Evolutionary conservation across 2,888 invertebrate genomes (phyloP).

Genomic region (Pyrochroa serraticornis): DNA sequence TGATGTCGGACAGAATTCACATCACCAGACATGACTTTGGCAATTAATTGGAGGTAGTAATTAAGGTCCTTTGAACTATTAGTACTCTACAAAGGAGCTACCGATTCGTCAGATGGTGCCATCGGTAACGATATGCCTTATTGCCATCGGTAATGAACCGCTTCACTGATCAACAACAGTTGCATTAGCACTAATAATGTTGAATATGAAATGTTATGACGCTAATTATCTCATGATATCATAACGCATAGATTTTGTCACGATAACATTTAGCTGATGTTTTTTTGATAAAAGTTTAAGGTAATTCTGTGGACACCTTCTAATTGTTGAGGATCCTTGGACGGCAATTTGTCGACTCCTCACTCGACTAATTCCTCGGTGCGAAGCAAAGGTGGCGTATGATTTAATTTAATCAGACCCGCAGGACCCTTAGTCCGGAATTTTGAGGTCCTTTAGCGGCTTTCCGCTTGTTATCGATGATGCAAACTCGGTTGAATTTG

Average conservation of each 20-base stretch:
- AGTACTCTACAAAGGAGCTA: constrained; percentile 18
- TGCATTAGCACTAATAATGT: constrained; percentile 11
- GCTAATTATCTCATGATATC: constrained; percentile 1
- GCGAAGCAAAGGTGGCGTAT: constrained; percentile 20
- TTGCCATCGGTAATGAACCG: constrained; percentile 18
- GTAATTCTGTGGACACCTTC: too few species aligned
- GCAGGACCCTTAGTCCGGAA: constrained; percentile 8
- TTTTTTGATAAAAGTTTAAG: too few species aligned
- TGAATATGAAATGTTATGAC: constrained; percentile 6
- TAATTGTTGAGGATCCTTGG: not conserved
- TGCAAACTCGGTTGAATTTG: too few species aligned
- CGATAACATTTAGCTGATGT: too few species aligned
- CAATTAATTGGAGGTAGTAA: constrained; percentile 28
- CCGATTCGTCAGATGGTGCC: constrained; percentile 14
- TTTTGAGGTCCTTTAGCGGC: too few species aligned
- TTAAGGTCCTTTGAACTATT: constrained; percentile 27
- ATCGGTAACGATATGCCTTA: constrained; percentile 10
- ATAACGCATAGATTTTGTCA: not conserved
- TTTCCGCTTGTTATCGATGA: too few species aligned
- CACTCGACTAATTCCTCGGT: constrained; percentile 20
- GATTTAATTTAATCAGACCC: constrained; percentile 21
- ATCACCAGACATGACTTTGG: constrained; percentile 16
- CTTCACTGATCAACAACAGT: constrained; percentile 13
- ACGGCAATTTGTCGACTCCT: constrained; percentile 16
- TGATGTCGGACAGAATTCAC: constrained; percentile 16